Percentiles rank a stretch among this genome's conserved stretches.
phyloP scores from a whole-genome alignment of 2,113 vertebrate genomes.

The Daubentonia madagascariensis region DNA sequence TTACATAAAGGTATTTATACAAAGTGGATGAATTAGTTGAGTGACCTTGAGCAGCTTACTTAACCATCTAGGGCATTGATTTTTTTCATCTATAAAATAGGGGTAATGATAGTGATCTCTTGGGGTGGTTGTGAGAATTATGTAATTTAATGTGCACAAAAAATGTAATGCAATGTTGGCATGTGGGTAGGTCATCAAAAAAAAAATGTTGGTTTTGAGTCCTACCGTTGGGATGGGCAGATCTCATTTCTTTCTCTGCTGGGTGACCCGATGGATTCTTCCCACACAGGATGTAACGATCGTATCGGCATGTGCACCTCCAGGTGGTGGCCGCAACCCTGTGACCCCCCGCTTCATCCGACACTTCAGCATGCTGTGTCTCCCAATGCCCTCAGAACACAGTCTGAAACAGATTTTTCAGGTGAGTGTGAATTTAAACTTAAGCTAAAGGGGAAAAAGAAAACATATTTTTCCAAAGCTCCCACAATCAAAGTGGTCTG shows the following conservation, averaged over 20 bases:
- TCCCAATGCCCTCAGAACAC: constrained; percentile 88
- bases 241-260: not conserved
- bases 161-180: not conserved
- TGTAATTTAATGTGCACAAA: not conserved
- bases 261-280: not conserved
- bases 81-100: not conserved
- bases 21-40: not conserved
- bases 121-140: not conserved
- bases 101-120: not conserved
- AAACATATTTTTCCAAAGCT: not conserved
- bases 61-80: not conserved
- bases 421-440: constrained; percentile 75
- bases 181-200: not conserved
- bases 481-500: not conserved
- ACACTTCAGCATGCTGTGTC: constrained; percentile 90
- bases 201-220: not conserved
- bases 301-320: constrained; percentile 87
- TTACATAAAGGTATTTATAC: not conserved
- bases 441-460: not conserved
- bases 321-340: constrained; percentile 90
- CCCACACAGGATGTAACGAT: constrained; percentile 87
- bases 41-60: not conserved
- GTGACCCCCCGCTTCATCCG: constrained; percentile 89
- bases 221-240: not conserved
- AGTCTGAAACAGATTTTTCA: constrained; percentile 92